These are phyloP conservation scores for Pygoscelis adeliae DNA, from an alignment of 2,113 vertebrate species.

Conservation along the genomic window DNA sequence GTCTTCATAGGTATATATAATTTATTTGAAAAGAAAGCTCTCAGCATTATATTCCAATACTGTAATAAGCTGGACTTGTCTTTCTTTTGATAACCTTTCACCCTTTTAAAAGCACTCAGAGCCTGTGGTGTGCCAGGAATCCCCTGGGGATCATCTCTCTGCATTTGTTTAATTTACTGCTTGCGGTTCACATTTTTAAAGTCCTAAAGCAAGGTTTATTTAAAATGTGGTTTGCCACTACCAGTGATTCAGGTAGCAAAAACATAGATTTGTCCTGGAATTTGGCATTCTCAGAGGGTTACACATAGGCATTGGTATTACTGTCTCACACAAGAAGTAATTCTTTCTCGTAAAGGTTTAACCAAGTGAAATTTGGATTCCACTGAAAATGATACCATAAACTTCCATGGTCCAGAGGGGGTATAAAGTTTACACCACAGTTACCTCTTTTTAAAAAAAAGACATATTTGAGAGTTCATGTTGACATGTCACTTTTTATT, in stretches of 20 bases:
- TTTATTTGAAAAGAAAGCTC: neutral
- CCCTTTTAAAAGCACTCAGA: neutral
- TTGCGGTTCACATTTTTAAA: conserved; percentile 11
- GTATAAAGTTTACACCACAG: neutral
- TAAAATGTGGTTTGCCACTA: conserved; percentile 36
- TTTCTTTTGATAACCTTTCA: conserved; percentile 43
- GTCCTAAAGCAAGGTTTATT: conserved; percentile 35
- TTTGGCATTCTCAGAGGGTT: neutral
- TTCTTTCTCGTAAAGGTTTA: neutral
- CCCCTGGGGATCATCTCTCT: neutral
- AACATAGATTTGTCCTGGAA: neutral
- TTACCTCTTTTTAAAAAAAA: neutral
- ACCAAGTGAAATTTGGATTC: neutral
- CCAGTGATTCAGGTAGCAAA: conserved; percentile 52
- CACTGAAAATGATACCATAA: neutral
- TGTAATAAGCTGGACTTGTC: neutral
- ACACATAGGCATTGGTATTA: neutral
- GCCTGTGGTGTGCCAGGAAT: conserved; percentile 19
- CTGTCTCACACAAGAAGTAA: neutral
- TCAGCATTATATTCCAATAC: neutral
- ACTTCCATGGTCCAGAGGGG: neutral
- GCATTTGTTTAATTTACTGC: conserved; percentile 33
- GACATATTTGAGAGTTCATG: neutral
- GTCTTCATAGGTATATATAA: neutral
- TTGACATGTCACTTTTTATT: neutral